Evolutionary conservation across 1,140 invertebrate species (phyloP), one percentile per base, ranked within the genome.

Genomic region (Carposina sasakii): DNA sequence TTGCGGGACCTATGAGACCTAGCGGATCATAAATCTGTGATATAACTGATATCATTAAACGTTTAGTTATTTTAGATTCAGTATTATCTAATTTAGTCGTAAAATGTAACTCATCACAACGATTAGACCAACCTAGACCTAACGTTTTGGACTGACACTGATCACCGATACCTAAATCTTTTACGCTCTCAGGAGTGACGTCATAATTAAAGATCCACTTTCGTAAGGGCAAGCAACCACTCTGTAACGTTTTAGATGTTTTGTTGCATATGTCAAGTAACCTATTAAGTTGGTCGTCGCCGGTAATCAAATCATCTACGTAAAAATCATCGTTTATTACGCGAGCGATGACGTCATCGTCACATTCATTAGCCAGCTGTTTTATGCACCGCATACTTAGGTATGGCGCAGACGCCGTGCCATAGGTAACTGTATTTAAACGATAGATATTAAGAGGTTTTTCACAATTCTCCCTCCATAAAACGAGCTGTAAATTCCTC

Each of bases 401-500:
- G 41, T 52, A 79, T 5, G 72, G 60, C 5, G 71, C 68, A 28
- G 57, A 55, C 5, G 56, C 39, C 6, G 59, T 66, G 0, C 81
- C 79, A 39, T 69, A 76, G 3, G 68, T 74, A 21, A 39, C 36
- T 1, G 36, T 39, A 21, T 39, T 39, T 21, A 39, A 39, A 20
- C 20, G 36, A 13, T 58, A 75, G 8, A 48, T 34, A 24, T 61
- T 31, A 22, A 66, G 13, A 13, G 43, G 21, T 24, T 66, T 47
- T 15, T 46, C 20, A 15, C 16, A 9, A 22, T 45, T 52, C 28
- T 49, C 20, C 15, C 68, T 48, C 73, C 79, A 82, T 0, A 84
- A 21, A 20, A 85, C 77, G 49, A 54, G 52, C 41, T 84, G 76
- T 56, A 63, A 65, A 37, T 55, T 52, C 10, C 48, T 23, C 26